These are phyloP conservation scores for Parotocinclus haroldoi DNA, from an alignment of 2,797 vertebrate species.

Conservation along the genomic window DNA sequence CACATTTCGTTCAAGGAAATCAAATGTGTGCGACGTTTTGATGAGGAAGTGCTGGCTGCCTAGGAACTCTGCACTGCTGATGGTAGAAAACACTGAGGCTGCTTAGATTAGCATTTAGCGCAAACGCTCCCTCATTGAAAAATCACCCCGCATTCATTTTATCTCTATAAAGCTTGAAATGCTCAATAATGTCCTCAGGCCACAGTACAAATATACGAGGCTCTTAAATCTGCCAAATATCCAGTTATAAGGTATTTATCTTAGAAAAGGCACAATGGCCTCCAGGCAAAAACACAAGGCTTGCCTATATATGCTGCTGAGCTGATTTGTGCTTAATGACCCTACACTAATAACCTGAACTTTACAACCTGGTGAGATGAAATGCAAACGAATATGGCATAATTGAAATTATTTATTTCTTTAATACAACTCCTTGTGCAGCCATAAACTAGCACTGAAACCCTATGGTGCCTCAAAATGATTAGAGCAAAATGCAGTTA, in stretches of 20 bases:
- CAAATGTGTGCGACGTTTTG: slow-evolving; percentile 39
- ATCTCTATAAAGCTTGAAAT: slow-evolving; percentile 18
- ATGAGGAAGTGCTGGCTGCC: slow-evolving; percentile 25
- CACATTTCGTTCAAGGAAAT: slow-evolving; percentile 4
- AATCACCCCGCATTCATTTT: not conserved
- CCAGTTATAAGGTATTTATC: slow-evolving; percentile 12
- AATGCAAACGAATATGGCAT: slow-evolving; percentile 6
- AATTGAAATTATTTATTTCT: slow-evolving; percentile 10
- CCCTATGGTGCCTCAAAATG: slow-evolving; percentile 1
- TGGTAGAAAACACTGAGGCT: slow-evolving; percentile 16
- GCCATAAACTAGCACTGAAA: not conserved
- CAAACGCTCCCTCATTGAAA: slow-evolving; percentile 9
- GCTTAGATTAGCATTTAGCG: slow-evolving; percentile 27
- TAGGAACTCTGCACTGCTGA: slow-evolving; percentile 3
- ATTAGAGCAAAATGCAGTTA: slow-evolving; percentile 1
- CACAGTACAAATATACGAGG: slow-evolving; percentile 9
- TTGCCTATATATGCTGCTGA: slow-evolving; percentile 11
- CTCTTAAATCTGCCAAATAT: slow-evolving; percentile 16
- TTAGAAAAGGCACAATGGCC: not conserved
- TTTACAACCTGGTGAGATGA: slow-evolving; percentile 9
- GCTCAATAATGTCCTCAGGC: slow-evolving; percentile 6
- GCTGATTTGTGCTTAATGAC: slow-evolving; percentile 28
- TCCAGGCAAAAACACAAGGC: not conserved
- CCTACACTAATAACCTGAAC: slow-evolving; percentile 26
- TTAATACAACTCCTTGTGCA: not conserved